Base-by-base conservation (phyloP, 2,113 vertebrate genomes). In the Megalops atlanticus region DNA sequence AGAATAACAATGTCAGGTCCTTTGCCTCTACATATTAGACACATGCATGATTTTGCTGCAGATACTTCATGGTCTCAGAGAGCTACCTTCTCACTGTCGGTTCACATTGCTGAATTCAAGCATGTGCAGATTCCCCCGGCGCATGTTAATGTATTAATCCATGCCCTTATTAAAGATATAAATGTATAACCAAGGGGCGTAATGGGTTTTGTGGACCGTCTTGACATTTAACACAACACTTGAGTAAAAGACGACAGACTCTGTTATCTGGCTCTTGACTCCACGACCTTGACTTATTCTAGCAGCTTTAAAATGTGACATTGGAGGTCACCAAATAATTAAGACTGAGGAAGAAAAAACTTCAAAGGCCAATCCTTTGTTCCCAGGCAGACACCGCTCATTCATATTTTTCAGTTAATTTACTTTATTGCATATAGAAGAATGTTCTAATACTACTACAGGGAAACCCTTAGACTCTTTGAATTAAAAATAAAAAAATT, bases 181-280 rank as follows among this genome's bases (percentile, higher is more conserved):
- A 38, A 27, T 35, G 12, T 76, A 71, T 72, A 79, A 78, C 69
- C 24, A 39, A 45, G 70, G 73, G 71, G 54, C 70, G 64, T 85
- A 74, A 81, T 78, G 54, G 38, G 76, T 76, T 80, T 79, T 64
- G 36, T 70, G 35, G 74, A 24, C 54, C 64, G 75, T 78, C 77
- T 81, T 88, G 83, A 81, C 85, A 87, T 86, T 87, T 89, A 84
- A 83, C 82, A 84, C 40, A 47, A 68, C 18, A 43, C 77, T 75
- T 78, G 52, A 84, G 78, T 80, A 76, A 79, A 82, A 40, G 77
- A 78, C 49, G 71, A 33, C 39, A 76, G 35, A 49, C 70, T 83
- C 35, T 35, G 47, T 80, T 84, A 80, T 52, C 75, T 73, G 16
- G 69, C 77, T 82, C 70, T 82, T 78, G 75, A 84, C 77, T 54